phyloP scores from a whole-genome alignment of 2,888 invertebrate genomes.

The Amaurobius ferox region DNA sequence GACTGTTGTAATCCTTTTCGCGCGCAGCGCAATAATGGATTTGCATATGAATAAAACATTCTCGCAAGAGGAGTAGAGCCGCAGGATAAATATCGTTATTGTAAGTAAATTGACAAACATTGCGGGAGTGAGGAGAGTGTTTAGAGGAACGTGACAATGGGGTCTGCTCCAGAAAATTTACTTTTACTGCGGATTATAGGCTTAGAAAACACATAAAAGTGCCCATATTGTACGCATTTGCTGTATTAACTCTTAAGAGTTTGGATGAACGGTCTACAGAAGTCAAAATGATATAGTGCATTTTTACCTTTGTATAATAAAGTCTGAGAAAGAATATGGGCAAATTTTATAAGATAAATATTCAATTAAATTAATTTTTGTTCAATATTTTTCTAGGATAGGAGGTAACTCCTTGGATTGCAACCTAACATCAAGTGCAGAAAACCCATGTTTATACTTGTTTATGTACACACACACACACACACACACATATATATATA shows the following conservation, averaged over 20 bases:
- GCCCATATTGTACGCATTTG: slow-evolving; percentile 15
- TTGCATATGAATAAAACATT: slow-evolving; percentile 23
- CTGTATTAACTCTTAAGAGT: slow-evolving; percentile 22
- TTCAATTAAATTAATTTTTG: too few relatives aligned
- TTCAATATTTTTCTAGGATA: too few relatives aligned
- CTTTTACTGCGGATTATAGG: slow-evolving; percentile 22
- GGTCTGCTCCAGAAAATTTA: slow-evolving; percentile 17
- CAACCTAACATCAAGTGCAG: too few relatives aligned
- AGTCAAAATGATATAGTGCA: background rate
- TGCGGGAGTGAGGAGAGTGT: background rate
- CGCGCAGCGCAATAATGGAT: slow-evolving; percentile 5
- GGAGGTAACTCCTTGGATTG: too few relatives aligned
- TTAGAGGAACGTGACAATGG: slow-evolving; percentile 23
- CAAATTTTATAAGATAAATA: too few relatives aligned
- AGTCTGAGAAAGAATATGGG: too few relatives aligned
- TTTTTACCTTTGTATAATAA: background rate
- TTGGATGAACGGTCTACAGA: background rate
- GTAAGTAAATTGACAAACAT: slow-evolving; percentile 20
- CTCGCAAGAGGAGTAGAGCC: background rate
- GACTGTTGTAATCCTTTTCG: background rate
- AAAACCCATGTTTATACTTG: too few relatives aligned
- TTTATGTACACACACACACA: too few relatives aligned
- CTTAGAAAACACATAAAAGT: slow-evolving; percentile 22
- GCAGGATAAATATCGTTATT: slow-evolving; percentile 27
- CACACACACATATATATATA: too few relatives aligned